phyloP scores from a whole-genome alignment of 2,113 vertebrate species.

The Terrapene triunguis region DNA sequence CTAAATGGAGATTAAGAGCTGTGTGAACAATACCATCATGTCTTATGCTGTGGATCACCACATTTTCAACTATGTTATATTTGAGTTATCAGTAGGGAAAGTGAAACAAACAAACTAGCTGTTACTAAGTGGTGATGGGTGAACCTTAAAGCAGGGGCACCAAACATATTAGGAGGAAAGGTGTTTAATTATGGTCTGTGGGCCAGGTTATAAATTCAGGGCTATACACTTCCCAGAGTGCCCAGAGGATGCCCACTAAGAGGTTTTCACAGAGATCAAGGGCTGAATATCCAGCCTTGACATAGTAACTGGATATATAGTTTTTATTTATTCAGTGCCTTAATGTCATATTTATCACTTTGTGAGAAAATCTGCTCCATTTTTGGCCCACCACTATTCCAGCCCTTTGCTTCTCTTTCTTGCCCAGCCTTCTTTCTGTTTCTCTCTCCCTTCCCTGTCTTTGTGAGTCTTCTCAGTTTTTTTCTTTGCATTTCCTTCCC shows the following conservation, averaged over 20 bases:
- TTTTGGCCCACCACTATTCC: accelerated
- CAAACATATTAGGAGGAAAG: background rate
- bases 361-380: background rate
- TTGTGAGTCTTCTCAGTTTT: background rate
- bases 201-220: conserved; percentile 6
- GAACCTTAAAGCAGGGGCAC: conserved; percentile 17
- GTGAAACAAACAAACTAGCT: conserved; percentile 2
- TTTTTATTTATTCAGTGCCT: background rate
- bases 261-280: background rate
- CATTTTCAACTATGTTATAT: conserved; percentile 30
- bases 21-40: background rate
- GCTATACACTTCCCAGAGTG: background rate
- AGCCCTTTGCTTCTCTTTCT: background rate
- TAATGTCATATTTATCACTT: background rate
- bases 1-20: conserved; percentile 28
- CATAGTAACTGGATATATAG: background rate
- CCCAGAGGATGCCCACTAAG: background rate
- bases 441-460: background rate
- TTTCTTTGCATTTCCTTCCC: accelerated
- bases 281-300: background rate
- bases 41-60: background rate
- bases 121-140: background rate
- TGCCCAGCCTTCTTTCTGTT: accelerated
- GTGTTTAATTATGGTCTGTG: background rate
- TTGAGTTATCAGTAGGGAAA: conserved; percentile 22